Conservation (phyloP, 2,797 vertebrate species). For the Phylloscopus collybita region DNA sequence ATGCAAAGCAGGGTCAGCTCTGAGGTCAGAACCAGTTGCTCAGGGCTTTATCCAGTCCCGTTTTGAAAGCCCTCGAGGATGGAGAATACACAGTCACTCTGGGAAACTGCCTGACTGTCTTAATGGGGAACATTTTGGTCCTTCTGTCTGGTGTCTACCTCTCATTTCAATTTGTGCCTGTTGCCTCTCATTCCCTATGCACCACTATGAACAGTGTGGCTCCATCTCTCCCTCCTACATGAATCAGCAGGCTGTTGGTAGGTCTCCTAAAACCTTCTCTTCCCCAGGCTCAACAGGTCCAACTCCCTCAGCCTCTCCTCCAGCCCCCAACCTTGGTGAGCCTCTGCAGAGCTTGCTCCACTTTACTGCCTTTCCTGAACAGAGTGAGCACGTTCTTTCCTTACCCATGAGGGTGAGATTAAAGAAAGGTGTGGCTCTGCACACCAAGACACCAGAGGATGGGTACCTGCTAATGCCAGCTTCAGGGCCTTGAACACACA, state of each 20-base stretch:
- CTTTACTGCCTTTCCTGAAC: background rate
- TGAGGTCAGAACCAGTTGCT: background rate
- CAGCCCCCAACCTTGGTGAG: background rate
- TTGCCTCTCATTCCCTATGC: background rate
- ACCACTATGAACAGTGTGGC: background rate
- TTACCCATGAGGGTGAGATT: background rate
- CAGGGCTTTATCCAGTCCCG: background rate
- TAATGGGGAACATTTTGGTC: background rate
- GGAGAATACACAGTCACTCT: background rate
- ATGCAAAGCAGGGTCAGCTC: background rate
- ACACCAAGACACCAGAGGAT: background rate
- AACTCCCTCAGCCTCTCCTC: background rate
- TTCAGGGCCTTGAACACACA: constrained; percentile 89
- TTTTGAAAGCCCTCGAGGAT: background rate
- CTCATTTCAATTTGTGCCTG: background rate
- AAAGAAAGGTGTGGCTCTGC: background rate
- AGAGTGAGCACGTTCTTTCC: background rate
- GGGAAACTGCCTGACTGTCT: background rate
- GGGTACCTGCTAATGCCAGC: constrained; percentile 86
- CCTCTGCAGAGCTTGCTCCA: background rate
- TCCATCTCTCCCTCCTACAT: background rate
- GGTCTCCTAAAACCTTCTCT: background rate
- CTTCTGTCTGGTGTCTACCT: background rate
- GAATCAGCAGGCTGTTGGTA: background rate
- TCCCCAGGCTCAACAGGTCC: background rate